Percentiles rank a stretch among this genome's conserved stretches.
These are phyloP conservation scores for Murina feae DNA, from an alignment of 2,113 vertebrate genomes.

Conservation along the genomic window DNA sequence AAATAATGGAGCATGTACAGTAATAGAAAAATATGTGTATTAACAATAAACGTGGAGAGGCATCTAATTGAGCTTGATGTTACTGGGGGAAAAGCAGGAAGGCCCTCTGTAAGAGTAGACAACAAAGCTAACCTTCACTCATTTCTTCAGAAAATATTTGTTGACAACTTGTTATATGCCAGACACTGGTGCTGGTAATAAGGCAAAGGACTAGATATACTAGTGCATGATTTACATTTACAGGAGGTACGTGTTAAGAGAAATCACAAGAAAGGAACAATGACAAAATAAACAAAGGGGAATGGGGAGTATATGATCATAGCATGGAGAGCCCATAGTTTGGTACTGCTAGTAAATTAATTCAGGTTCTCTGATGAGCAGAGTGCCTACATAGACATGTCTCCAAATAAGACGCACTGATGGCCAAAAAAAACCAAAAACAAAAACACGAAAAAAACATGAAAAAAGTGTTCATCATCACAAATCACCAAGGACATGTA, in stretches of 20 bases:
- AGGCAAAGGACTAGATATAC: not conserved
- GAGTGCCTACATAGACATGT: not conserved
- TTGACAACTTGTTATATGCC: not conserved
- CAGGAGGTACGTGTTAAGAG: not conserved
- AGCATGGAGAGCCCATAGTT: accelerated
- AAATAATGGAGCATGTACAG: not conserved
- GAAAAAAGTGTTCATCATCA: not conserved
- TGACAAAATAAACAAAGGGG: not conserved
- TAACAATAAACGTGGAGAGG: not conserved
- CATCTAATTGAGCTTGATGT: not conserved
- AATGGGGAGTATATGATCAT: too few species aligned
- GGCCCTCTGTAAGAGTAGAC: not conserved
- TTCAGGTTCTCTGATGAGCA: not conserved
- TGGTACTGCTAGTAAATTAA: not conserved
- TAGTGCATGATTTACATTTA: not conserved
- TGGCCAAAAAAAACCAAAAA: not conserved
- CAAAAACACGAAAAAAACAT: too few species aligned
- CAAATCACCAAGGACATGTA: not conserved
- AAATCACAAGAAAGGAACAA: not conserved
- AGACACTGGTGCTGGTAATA: not conserved
- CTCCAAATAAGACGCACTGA: not conserved
- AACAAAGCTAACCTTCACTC: not conserved
- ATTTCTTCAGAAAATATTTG: not conserved
- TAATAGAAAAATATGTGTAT: not conserved
- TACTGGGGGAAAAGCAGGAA: not conserved